phyloP scores from a whole-genome alignment of 2,797 vertebrate genomes.

The Lycodopsis pacificus region DNA sequence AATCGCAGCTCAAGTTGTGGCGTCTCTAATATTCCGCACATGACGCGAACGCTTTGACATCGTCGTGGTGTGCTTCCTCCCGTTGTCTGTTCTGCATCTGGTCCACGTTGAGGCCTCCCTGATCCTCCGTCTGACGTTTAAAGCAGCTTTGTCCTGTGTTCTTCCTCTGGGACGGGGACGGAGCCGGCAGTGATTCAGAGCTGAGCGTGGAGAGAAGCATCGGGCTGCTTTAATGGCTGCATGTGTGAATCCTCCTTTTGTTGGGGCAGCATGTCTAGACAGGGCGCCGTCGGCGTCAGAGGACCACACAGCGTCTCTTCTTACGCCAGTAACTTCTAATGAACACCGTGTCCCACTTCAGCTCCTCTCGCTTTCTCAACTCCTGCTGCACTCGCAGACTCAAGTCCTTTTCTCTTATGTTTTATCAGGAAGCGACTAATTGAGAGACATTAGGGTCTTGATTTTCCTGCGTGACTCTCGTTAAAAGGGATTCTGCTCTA shows the following conservation, averaged over 20 bases:
- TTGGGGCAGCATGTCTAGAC: conserved; percentile 39
- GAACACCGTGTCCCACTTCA: conserved; percentile 14
- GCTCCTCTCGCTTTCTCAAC: conserved; percentile 12
- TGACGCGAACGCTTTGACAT: not conserved
- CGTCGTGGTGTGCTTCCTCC: not conserved
- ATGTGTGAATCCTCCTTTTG: conserved; percentile 25
- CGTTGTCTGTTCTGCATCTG: not conserved
- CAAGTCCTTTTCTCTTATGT: conserved; percentile 12
- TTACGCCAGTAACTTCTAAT: conserved; percentile 11
- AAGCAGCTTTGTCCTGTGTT: not conserved
- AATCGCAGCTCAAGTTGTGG: not conserved
- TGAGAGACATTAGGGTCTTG: conserved; percentile 1
- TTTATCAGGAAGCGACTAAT: not conserved
- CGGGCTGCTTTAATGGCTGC: conserved; percentile 23
- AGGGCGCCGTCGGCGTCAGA: conserved; percentile 27
- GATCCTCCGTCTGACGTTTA: not conserved
- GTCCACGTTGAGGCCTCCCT: not conserved
- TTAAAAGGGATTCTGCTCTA: conserved; percentile 10
- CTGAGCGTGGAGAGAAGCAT: not conserved
- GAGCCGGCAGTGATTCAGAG: not conserved
- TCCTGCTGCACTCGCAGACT: not conserved
- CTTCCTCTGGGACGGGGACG: not conserved
- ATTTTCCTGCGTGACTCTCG: not conserved
- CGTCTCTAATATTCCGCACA: not conserved
- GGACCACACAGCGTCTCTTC: conserved; percentile 45